Evolutionary conservation across 2,797 vertebrate species (phyloP), one percentile per base, ranked within the genome.

Genomic region (Oryzias sinensis): DNA sequence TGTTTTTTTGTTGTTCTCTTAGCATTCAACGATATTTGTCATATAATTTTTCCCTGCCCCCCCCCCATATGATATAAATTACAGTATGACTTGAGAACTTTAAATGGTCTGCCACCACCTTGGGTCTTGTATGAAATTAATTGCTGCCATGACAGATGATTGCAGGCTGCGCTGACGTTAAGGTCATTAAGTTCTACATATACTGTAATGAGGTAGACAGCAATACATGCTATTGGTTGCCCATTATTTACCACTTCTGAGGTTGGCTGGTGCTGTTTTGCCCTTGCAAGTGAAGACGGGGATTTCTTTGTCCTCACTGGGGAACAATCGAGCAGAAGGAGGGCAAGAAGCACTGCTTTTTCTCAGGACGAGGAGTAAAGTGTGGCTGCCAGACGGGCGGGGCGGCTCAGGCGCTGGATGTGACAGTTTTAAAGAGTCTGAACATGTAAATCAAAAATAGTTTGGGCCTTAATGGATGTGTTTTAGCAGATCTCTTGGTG

Each of bases 391-490:
- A 7, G n/a, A 72, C 33, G 46, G 14, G 25, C 1, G 24, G 15
- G 8, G 40, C 27, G 16, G n/a, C 48, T 63, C 53, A 54, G 45
- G 56, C 62, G 77, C 74, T 86, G 86, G 82, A 87, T 87, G 87
- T 90, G 89, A 90, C 90, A 89, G 79, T 88, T 91, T 90, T 88
- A 91, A 92, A 88, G 89, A 89, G 88, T 92, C 89, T 91, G 80
- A 91, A 91, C 90, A 92, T 92, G 91, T 91, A 92, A 91, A 92
- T 92, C 91, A 92, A 90, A 92, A 91, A 87, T 87, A 90, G 86
- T 91, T 91, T 89, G 86, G 83, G 77, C 72, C 76, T 87, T 91
- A 92, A 92, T 92, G 90, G 92, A 91, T 90, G 87, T 91, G 90
- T 91, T 92, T 91, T 90, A 91, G 89, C 79, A 69, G 88, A 84